phyloP scores from a whole-genome alignment of 2,888 invertebrate species.

The Ormia ochracea region DNA sequence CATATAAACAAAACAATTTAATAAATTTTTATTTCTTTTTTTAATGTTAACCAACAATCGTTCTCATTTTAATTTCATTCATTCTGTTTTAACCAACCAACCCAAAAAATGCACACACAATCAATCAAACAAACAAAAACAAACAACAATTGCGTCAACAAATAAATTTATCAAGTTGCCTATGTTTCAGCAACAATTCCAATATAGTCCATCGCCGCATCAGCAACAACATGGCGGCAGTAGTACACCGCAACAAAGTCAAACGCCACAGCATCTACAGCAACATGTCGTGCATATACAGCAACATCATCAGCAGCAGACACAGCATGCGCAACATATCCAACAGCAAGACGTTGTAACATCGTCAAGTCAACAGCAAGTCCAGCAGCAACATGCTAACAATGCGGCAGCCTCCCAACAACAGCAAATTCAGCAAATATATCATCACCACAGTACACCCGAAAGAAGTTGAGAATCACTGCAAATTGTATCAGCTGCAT shows the following conservation, averaged over 20 bases:
- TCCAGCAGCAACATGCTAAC: constrained; percentile 66
- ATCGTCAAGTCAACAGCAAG: constrained; percentile 73
- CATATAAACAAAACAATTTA: too few species aligned
- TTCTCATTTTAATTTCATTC: constrained; percentile 58
- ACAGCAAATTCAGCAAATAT: constrained; percentile 74
- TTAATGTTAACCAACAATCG: constrained; percentile 47
- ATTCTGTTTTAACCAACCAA: constrained; percentile 51
- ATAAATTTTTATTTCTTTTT: constrained; percentile 23
- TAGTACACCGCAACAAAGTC: constrained; percentile 71
- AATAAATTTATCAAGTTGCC: constrained; percentile 75
- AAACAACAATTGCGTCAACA: constrained; percentile 66
- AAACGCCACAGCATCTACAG: constrained; percentile 74
- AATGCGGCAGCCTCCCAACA: constrained; percentile 61
- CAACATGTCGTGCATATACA: constrained; percentile 76
- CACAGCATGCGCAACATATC: constrained; percentile 71
- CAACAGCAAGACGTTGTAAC: constrained; percentile 75
- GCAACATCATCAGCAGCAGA: constrained; percentile 70
- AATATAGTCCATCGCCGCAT: constrained; percentile 77
- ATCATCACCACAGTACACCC: constrained; percentile 76
- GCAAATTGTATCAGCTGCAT: constrained; percentile 67
- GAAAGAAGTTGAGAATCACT: constrained; percentile 77
- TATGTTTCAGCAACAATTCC: constrained; percentile 77
- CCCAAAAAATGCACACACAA: constrained; percentile 37
- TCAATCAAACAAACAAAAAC: constrained; percentile 38
- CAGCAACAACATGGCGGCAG: constrained; percentile 70